Percentiles rank a stretch among this genome's conserved stretches.
These are phyloP conservation scores for Hirundo rustica DNA, from an alignment of 2,797 vertebrate species.

Conservation along the genomic window DNA sequence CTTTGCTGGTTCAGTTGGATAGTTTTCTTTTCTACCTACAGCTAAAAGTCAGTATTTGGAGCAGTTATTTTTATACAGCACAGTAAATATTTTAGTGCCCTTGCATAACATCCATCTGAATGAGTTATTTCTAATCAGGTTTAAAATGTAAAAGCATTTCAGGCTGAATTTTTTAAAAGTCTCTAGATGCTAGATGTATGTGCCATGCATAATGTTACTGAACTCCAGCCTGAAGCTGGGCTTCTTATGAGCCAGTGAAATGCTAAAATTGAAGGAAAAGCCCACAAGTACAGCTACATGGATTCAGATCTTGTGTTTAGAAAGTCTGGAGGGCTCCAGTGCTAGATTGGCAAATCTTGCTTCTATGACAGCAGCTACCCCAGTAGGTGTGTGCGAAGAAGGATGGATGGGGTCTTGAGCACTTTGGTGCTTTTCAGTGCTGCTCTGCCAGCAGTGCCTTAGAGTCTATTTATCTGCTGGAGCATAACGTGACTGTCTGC, in stretches of 20 bases:
- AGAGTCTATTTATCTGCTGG: not conserved
- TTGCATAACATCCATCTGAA: constrained; percentile 62
- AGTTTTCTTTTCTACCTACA: not conserved
- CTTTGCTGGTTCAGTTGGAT: not conserved
- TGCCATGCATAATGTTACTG: not conserved
- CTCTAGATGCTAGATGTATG: constrained; percentile 23
- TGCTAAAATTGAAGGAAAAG: not conserved
- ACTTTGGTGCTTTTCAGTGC: not conserved
- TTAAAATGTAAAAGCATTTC: constrained; percentile 52
- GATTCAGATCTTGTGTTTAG: not conserved
- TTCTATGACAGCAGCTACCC: not conserved
- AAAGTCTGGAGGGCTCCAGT: not conserved
- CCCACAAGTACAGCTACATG: no score
- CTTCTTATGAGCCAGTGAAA: not conserved
- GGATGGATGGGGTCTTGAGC: not conserved
- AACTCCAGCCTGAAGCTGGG: not conserved
- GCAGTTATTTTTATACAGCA: constrained; percentile 54
- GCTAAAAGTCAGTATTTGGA: constrained; percentile 44
- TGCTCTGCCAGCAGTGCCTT: not conserved
- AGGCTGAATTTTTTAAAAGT: constrained; percentile 52
- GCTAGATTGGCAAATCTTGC: not conserved
- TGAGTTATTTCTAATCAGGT: constrained; percentile 53
- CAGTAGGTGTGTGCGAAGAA: not conserved
- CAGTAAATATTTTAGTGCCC: constrained; percentile 62
- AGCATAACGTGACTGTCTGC: not conserved